Base-by-base conservation (phyloP, 2,888 invertebrate species). In the Parnassius orleans region DNA sequence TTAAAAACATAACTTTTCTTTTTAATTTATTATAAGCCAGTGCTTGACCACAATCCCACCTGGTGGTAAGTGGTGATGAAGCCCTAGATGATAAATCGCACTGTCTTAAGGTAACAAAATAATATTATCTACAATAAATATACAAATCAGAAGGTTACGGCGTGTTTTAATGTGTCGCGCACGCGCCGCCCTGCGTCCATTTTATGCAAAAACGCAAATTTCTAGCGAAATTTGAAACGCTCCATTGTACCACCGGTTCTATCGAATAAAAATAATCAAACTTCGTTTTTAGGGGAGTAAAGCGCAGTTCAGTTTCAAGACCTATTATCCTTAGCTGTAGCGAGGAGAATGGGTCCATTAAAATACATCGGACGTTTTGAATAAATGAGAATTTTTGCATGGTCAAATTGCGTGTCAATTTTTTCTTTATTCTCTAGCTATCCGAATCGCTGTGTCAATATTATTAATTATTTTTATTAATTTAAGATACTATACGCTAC, bases 121-220 rank as follows among this genome's bases (percentile, higher is more conserved):
- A 19, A 19, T 19, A 19, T 19, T 19, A 19, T 19, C 19, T 33
- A 33, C 7, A 33, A 33, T 33, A 33, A 33, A 33, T 33, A 33
- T 33, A 7, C 7, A 33, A 33, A 33, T 33, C 33, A 44, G 41
- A 50, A 57, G 76, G 86, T 71, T 77, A 76, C 81, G 64, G 1
- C 19, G 66, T 46, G 59, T 76, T 78, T 72, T 84, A 87, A 86
- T 84, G 83, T 78, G 73, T 66, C 71, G 72, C 82, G 86, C 90
- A 87, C 89, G 90, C 90, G 90, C 83, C 84, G 81, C 73, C 72
- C 75, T 68, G 77, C 72, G 77, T 74, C 75, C 81, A 81, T 90
- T 90, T 90, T 90, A 91, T 91, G 91, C 90, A 90, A 90, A 91
- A 91, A 90, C 90, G 90, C 90, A 90, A 91, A 90, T 90, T 91